A percentile compares a stretch with the other conserved stretches of the same genome.
These are phyloP conservation scores for Thunnus maccoyii DNA, from an alignment of 2,113 vertebrate species.

Conservation along the genomic window DNA sequence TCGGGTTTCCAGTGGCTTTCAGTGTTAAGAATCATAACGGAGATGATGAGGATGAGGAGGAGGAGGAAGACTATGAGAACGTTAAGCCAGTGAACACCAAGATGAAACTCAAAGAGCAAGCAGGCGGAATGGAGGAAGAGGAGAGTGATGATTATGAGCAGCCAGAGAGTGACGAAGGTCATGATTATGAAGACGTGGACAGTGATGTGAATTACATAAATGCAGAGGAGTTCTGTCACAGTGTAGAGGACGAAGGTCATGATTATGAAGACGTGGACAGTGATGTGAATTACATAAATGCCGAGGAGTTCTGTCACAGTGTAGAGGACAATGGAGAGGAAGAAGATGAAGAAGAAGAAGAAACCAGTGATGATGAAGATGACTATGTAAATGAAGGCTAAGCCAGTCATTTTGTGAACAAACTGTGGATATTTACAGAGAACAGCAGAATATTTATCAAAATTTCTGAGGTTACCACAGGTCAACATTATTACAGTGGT, in stretches of 20 bases:
- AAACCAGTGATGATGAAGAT: slow-evolving; percentile 7
- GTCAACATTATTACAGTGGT: no score
- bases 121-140: background rate
- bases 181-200: background rate
- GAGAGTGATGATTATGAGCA: background rate
- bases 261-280: background rate
- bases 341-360: background rate
- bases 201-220: background rate
- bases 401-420: background rate
- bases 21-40: background rate
- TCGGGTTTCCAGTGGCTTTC: slow-evolving; percentile 24
- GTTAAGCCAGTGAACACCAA: background rate
- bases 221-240: background rate
- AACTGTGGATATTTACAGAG: background rate
- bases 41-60: background rate
- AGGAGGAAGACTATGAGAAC: slow-evolving; percentile 19
- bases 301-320: no score
- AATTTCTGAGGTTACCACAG: no score
- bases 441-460: background rate
- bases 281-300: background rate
- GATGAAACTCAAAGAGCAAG: background rate
- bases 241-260: background rate
- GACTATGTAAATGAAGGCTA: slow-evolving; percentile 12
- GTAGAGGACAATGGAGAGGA: slow-evolving; percentile 15
- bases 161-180: background rate